Percentiles rank a stretch among this genome's conserved stretches.
Evolutionary conservation across 64 coral and sea anemone genomes (phyloP).

Genomic region (Montipora foliosa): DNA sequence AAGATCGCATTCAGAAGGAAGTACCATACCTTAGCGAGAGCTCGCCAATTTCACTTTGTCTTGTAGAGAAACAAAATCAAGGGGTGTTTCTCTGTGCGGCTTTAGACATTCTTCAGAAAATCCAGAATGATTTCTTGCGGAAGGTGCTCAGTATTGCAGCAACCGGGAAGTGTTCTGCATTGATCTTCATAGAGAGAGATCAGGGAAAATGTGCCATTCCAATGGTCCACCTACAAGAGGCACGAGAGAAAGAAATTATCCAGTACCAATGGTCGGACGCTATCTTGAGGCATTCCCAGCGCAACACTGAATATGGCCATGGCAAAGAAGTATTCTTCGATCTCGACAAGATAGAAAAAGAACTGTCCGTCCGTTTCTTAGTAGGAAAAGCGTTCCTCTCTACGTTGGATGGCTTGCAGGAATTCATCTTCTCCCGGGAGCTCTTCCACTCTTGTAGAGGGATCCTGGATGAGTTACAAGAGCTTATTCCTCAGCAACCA

Average conservation of each 20-base stretch:
- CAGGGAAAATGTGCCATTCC: conserved; percentile 23
- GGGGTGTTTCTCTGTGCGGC: conserved; percentile 73
- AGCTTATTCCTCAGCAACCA: conserved; percentile 73
- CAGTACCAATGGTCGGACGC: conserved; percentile 82
- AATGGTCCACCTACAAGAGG: conserved; percentile 78
- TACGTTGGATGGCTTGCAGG: conserved; percentile 34
- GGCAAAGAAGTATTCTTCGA: conserved; percentile 86
- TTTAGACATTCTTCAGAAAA: conserved; percentile 61
- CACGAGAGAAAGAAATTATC: conserved; percentile 87
- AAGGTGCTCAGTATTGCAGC: conserved; percentile 74
- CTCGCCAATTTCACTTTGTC: conserved; percentile 71
- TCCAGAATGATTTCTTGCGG: conserved; percentile 84
- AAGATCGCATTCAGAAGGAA: neutral
- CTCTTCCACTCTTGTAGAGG: conserved; percentile 87
- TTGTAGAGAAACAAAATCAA: conserved; percentile 65
- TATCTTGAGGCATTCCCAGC: conserved; percentile 74
- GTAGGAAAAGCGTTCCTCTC: conserved; percentile 85
- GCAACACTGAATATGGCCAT: conserved; percentile 88
- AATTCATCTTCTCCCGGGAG: conserved; percentile 87
- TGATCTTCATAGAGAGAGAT: conserved; percentile 64
- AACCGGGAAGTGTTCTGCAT: conserved; percentile 68
- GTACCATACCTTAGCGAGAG: conserved; percentile 70
- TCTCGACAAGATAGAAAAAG: conserved; percentile 79
- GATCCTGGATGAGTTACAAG: conserved; percentile 79
- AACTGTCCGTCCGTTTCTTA: conserved; percentile 69